A percentile compares a stretch with the other conserved stretches of the same genome.
phyloP scores from a whole-genome alignment of 1,140 invertebrate genomes.

The Aricia agestis region DNA sequence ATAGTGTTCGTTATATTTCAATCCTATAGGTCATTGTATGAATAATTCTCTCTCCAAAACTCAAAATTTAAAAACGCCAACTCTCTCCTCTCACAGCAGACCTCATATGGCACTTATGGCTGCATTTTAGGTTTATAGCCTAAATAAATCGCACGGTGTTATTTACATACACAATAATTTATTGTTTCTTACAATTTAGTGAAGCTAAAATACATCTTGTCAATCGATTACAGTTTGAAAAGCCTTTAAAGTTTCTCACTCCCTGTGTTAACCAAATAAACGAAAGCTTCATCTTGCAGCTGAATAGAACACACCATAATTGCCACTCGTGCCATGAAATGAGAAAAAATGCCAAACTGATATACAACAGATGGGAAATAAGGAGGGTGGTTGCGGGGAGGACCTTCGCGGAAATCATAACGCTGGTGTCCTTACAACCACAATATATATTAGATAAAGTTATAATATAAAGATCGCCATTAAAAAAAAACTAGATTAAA shows the following conservation, averaged over 20 bases:
- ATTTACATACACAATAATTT: conserved; percentile 77
- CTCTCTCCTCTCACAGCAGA: not conserved
- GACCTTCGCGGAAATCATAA: conserved; percentile 72
- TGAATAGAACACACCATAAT: conserved; percentile 62
- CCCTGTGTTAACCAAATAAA: conserved; percentile 66
- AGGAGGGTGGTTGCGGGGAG: conserved; percentile 53
- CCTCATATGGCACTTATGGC: conserved; percentile 23
- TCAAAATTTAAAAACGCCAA: no score
- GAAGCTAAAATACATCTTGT: conserved; percentile 74
- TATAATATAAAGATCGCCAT: conserved; percentile 77
- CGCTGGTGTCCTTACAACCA: conserved; percentile 77
- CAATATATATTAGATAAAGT: conserved; percentile 78
- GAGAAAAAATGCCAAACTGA: conserved; percentile 34
- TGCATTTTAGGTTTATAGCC: conserved; percentile 40
- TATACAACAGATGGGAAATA: conserved; percentile 41
- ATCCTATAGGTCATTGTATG: no score
- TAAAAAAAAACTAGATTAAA: conserved; percentile 76
- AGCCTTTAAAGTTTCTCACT: conserved; percentile 64
- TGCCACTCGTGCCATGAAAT: conserved; percentile 57
- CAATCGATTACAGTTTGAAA: conserved; percentile 72
- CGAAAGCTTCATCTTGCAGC: conserved; percentile 62
- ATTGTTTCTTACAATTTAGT: conserved; percentile 76
- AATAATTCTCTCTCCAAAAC: no score
- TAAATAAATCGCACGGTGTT: conserved; percentile 70
- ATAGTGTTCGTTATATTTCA: no score